Conservation (phyloP, 1,140 invertebrate genomes). For the Drosophila cardini region DNA sequence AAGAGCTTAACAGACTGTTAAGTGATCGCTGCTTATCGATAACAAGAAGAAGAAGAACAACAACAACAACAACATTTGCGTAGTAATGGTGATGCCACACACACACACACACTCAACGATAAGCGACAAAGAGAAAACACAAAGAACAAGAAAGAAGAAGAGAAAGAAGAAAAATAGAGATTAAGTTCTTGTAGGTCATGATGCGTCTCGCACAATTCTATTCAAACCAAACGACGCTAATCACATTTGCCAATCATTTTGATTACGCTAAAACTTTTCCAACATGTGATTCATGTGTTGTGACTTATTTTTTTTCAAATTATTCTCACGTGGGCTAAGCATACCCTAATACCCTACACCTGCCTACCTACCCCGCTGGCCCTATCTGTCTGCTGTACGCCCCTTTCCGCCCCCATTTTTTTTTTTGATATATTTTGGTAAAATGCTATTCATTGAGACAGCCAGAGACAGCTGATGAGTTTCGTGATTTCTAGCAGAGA, state of each 20-base stretch:
- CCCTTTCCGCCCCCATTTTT: background rate
- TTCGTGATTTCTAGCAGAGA: background rate
- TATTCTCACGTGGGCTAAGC: slow-evolving; percentile 43
- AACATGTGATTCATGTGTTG: slow-evolving; percentile 31
- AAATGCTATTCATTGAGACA: slow-evolving; percentile 1
- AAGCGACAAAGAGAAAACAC: background rate
- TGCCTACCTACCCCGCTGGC: background rate
- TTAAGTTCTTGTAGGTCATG: slow-evolving; percentile 5
- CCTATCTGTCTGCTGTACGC: background rate
- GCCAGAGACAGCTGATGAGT: slow-evolving; percentile 13
- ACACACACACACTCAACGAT: background rate
- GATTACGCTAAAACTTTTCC: slow-evolving; percentile 15
- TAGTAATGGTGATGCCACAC: slow-evolving; percentile 21
- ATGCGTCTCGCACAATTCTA: slow-evolving; percentile 11
- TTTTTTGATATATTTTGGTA: background rate
- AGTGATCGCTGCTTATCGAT: slow-evolving; percentile 19
- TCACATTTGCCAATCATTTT: slow-evolving; percentile 13
- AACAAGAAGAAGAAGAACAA: no score
- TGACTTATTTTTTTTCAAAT: background rate
- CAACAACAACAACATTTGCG: slow-evolving; percentile 9
- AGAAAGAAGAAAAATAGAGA: background rate
- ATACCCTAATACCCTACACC: background rate
- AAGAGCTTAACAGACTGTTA: slow-evolving; percentile 10
- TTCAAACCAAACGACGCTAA: slow-evolving; percentile 16
- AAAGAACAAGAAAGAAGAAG: background rate